Conservation (phyloP, 2,113 vertebrate species). For the Trichomycterus rosablanca region DNA sequence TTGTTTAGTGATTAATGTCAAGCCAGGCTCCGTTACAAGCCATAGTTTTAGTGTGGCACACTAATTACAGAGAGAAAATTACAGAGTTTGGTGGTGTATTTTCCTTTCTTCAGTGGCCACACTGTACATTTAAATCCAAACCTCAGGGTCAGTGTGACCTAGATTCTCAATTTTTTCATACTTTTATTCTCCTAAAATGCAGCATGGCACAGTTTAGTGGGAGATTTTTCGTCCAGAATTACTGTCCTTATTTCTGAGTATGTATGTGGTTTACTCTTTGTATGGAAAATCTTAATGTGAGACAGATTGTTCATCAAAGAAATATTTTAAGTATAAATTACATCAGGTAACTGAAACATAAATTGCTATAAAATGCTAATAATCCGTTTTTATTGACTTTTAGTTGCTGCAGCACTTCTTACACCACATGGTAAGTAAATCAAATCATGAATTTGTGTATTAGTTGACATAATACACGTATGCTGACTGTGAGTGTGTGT, state of each 20-base stretch:
- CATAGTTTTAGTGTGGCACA: conserved; percentile 45
- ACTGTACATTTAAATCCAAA: conserved; percentile 16
- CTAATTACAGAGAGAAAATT: conserved; percentile 57
- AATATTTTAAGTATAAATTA: no score
- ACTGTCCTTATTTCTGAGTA: no score
- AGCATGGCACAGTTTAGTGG: conserved; percentile 5
- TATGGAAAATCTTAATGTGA: no score
- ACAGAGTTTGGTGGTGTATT: conserved; percentile 54
- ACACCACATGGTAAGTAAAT: conserved; percentile 39
- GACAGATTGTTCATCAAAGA: no score
- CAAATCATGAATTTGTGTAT: neutral
- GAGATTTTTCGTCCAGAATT: no score
- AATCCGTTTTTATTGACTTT: conserved; percentile 52
- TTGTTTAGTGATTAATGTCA: conserved; percentile 57
- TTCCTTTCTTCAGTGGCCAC: conserved; percentile 45
- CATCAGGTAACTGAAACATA: no score
- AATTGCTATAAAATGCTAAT: no score
- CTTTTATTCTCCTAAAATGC: no score
- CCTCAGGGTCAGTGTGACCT: conserved; percentile 9
- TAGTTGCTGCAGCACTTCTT: conserved; percentile 60
- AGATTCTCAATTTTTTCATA: conserved; percentile 1
- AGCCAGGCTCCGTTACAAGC: conserved; percentile 46
- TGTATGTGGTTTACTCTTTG: no score
- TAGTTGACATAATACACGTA: neutral
- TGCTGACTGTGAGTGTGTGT: conserved; percentile 13